Evolutionary conservation across 2,888 invertebrate species (phyloP).

Genomic region (Lasioglossum lativentre): DNA sequence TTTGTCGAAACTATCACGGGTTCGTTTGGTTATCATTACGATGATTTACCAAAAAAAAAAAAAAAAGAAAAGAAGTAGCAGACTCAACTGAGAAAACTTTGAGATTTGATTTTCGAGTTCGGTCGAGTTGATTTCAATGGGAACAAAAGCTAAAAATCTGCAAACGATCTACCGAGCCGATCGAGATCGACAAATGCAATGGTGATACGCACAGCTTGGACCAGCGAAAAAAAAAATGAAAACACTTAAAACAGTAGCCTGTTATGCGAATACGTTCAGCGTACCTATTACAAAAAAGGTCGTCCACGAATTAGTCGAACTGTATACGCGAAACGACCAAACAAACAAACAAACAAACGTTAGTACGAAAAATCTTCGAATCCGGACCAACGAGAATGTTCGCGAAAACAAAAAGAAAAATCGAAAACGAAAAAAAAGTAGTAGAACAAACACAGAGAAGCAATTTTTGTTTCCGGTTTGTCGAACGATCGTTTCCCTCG

Average conservation of each 20-base stretch:
- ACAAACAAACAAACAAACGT: background rate
- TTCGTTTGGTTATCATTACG: constrained; percentile 5
- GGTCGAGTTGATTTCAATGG: background rate
- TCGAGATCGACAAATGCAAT: constrained; percentile 10
- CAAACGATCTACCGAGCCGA: constrained; percentile 31
- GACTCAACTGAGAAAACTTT: background rate
- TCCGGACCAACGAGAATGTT: constrained; percentile 46
- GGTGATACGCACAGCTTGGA: constrained; percentile 68
- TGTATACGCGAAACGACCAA: constrained; percentile 64
- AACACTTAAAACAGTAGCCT: background rate
- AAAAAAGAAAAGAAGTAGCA: background rate
- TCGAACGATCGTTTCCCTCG: background rate
- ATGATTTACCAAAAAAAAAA: background rate
- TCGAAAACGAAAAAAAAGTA: background rate
- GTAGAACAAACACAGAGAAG: background rate
- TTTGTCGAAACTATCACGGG: background rate
- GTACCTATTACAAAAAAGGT: background rate
- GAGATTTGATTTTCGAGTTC: background rate
- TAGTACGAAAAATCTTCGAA: constrained; percentile 22
- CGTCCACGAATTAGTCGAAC: constrained; percentile 28
- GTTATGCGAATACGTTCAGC: constrained; percentile 16
- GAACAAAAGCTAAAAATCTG: constrained; percentile 22
- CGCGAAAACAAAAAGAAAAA: background rate
- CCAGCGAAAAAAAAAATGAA: constrained; percentile 37
- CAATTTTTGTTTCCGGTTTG: background rate